Conservation (phyloP, 2,113 vertebrate species). For the Chaenocephalus aceratus region DNA sequence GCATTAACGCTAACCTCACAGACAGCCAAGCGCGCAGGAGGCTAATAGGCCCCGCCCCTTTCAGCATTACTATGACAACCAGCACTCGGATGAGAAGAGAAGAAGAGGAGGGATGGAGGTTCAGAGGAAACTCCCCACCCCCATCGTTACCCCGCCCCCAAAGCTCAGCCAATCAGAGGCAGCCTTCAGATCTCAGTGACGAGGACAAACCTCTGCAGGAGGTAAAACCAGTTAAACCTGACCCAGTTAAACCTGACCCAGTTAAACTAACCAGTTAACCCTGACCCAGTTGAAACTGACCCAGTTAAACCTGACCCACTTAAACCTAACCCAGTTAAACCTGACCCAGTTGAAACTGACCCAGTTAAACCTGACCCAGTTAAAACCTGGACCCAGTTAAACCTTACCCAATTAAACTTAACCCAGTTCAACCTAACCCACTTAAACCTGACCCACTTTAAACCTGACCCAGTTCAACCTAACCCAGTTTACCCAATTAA, state of each 20-base stretch:
- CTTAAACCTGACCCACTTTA: neutral
- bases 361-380: too few relatives aligned
- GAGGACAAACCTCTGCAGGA: constrained; percentile 33
- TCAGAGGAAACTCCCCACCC: constrained; percentile 30
- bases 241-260: neutral
- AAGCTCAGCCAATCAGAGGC: constrained; percentile 9
- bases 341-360: neutral
- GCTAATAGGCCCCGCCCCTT: neutral
- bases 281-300: neutral
- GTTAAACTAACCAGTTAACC: neutral
- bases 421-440: neutral
- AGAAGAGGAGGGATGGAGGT: constrained; percentile 35
- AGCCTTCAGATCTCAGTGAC: constrained; percentile 19
- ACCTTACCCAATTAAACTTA: neutral
- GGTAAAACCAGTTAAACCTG: constrained; percentile 52
- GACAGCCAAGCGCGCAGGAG: constrained; percentile 7
- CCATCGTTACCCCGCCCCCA: neutral
- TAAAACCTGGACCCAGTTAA: too few relatives aligned
- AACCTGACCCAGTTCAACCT: neutral
- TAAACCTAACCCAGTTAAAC: too few relatives aligned
- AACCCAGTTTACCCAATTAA: neutral
- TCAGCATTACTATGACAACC: constrained; percentile 14
- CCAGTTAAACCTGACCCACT: neutral
- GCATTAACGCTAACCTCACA: constrained; percentile 21
- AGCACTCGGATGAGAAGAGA: constrained; percentile 29